A percentile compares a stretch with the other conserved stretches of the same genome.
phyloP scores from a whole-genome alignment of 2,888 invertebrate genomes.

The Hydropsyche betteni region DNA sequence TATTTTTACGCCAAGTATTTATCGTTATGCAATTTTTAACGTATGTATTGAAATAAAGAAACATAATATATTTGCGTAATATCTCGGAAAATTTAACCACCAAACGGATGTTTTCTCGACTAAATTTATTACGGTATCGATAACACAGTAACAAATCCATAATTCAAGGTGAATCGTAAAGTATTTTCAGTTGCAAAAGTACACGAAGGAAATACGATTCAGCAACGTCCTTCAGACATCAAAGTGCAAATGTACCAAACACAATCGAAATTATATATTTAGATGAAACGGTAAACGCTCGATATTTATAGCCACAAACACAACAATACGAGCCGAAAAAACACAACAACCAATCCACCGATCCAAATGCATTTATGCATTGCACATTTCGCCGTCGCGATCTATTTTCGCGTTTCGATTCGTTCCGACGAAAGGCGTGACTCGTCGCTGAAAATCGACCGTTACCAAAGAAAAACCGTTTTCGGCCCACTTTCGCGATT shows the following conservation, averaged over 20 bases:
- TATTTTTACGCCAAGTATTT: too few relatives aligned
- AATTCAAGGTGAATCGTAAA: conserved; percentile 18
- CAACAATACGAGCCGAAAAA: too few relatives aligned
- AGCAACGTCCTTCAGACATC: conserved; percentile 11
- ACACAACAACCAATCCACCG: too few relatives aligned
- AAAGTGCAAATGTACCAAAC: conserved; percentile 2
- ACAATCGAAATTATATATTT: conserved; percentile 8
- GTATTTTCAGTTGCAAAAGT: conserved; percentile 18
- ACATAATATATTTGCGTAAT: too few relatives aligned
- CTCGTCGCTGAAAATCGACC: neutral
- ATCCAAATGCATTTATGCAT: too few relatives aligned
- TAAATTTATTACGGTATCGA: neutral
- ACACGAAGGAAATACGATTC: neutral
- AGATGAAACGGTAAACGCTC: conserved; percentile 5
- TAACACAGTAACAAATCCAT: neutral
- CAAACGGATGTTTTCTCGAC: neutral
- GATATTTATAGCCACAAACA: neutral
- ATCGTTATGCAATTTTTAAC: too few relatives aligned
- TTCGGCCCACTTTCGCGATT: neutral
- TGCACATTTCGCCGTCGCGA: neutral
- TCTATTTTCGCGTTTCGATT: conserved; percentile 1
- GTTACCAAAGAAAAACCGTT: neutral
- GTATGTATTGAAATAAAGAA: too few relatives aligned
- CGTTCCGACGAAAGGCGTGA: conserved; percentile 4
- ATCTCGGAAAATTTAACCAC: neutral